These are phyloP conservation scores for Thaumatotibia leucotreta DNA, from an alignment of 1,140 invertebrate species.

Conservation along the genomic window DNA sequence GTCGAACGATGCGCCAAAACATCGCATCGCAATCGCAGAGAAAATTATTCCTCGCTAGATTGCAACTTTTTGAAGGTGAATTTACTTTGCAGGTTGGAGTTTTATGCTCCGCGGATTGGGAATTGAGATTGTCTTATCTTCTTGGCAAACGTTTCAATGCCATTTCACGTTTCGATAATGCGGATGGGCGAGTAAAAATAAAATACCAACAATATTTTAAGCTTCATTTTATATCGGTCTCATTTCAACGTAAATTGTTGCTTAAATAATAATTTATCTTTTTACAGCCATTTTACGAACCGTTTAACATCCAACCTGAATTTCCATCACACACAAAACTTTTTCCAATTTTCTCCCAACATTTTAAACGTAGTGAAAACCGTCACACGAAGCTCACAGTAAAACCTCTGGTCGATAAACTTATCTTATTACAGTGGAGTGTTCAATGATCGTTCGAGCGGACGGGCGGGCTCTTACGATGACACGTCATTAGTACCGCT, in stretches of 20 bases:
- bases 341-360: background rate
- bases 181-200: slow-evolving; percentile 11
- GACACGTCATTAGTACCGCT: slow-evolving; percentile 28
- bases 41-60: slow-evolving; percentile 66
- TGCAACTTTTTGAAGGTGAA: slow-evolving; percentile 64
- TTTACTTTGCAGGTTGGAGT: slow-evolving; percentile 59
- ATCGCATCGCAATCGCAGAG: slow-evolving; percentile 68
- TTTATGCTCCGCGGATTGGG: slow-evolving; percentile 61
- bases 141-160: slow-evolving; percentile 59
- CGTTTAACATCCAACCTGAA: background rate
- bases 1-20: slow-evolving; percentile 73
- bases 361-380: slow-evolving; percentile 17
- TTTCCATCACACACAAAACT: background rate
- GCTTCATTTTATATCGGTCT: background rate
- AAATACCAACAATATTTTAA: slow-evolving; percentile 2
- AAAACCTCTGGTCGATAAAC: slow-evolving; percentile 30
- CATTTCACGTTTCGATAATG: slow-evolving; percentile 56
- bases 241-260: background rate
- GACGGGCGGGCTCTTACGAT: slow-evolving; percentile 28
- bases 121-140: slow-evolving; percentile 66
- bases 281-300: background rate
- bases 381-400: slow-evolving; percentile 17
- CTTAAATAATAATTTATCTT: background rate
- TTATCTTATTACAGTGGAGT: slow-evolving; percentile 28
- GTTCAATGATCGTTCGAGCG: slow-evolving; percentile 19